Evolutionary conservation across 2,888 invertebrate genomes (phyloP), one percentile per base, ranked within the genome.

Genomic region (Gymnosoma rotundatum): DNA sequence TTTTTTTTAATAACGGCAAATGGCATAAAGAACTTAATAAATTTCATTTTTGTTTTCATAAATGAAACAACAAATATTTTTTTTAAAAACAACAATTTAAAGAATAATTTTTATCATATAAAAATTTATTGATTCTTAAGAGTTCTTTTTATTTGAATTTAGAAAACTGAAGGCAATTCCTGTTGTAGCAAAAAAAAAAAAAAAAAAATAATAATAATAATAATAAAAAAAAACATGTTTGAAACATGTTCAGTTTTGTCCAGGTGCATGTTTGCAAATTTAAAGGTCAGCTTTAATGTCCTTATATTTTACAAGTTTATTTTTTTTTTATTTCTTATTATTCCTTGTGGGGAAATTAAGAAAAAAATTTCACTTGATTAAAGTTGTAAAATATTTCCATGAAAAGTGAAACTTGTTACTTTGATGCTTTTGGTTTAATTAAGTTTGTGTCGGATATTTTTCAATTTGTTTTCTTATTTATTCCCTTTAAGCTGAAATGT

Each of bases 1-100:
- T 42, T 42, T 42, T 32, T 32, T 32, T 2, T 32, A 38, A 10
- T 60, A 67, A 58, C 5, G 52, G 12, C 42, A 69, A 16, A 20
- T 52, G 18, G 14, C n/a, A 64, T n/a, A 58, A 54, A 61, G 45
- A 81, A 48, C 7, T 67, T 64, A 21, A 74, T 36, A 42, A 80
- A 58, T 45, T 25, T 25, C 0, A 32, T 38, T 61, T 58, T 48
- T 48, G 14, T 48, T 12, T 12, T n/a, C 6, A 25, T 25, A 32
- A 60, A 10, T 61, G 69, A 61, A n/a, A 42, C 8, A 38, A 52
- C 48, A 45, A 32, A 63, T 7, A 25, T 6, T 52, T 18, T 38
- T 52, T 60, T 14, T 21, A 1, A n/a, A n/a, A 21, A 6, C 12
- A 58, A 16, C 3, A 36, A 50, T 61, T 58, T 58, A 52, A 56